Conservation (phyloP, 2,113 vertebrate species). For the Tetrax tetrax region DNA sequence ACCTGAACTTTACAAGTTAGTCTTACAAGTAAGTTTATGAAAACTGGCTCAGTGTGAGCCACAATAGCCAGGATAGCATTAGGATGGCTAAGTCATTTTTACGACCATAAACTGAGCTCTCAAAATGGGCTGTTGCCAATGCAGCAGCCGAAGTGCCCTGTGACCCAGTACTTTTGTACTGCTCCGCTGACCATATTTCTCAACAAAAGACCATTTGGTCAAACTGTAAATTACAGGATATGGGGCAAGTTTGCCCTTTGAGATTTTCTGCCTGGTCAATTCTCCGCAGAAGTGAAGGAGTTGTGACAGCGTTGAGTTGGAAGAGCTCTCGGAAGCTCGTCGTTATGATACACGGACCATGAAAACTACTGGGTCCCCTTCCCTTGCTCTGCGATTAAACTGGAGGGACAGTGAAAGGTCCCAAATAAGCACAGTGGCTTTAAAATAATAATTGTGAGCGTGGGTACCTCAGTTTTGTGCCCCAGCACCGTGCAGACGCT, state of each 20-base stretch:
- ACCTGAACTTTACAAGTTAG: not conserved
- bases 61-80: not conserved
- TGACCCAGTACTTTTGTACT: not conserved
- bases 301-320: rapidly evolving
- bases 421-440: not conserved
- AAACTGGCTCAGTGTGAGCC: not conserved
- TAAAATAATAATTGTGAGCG: rapidly evolving
- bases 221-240: not conserved
- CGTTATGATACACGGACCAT: not conserved
- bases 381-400: not conserved
- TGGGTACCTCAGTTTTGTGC: rapidly evolving
- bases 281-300: not conserved
- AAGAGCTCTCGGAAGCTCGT: not conserved
- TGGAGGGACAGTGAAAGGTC: rapidly evolving
- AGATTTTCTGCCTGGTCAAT: not conserved
- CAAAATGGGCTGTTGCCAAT: not conserved
- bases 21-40: not conserved
- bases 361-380: not conserved
- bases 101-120: not conserved
- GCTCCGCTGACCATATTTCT: rapidly evolving
- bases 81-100: not conserved
- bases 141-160: rapidly evolving
- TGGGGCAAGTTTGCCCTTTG: not conserved
- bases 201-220: not conserved
- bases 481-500: rapidly evolving